Conservation (phyloP, 2,888 invertebrate species). For the Apoderus coryli region DNA sequence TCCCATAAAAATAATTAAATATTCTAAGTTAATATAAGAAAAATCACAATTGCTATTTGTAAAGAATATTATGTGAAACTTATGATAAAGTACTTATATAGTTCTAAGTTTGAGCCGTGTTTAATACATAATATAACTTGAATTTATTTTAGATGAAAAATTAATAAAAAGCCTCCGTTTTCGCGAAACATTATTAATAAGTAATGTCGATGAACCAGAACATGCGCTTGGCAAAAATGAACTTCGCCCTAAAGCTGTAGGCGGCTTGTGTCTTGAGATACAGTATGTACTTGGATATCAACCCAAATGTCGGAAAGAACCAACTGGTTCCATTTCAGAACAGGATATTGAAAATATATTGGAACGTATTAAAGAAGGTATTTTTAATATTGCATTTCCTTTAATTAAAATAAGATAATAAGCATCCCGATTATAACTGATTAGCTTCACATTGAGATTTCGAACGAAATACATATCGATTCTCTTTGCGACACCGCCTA, state of each 20-base stretch:
- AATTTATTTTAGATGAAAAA: conserved; percentile 32
- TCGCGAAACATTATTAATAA: conserved; percentile 39
- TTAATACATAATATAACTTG: conserved; percentile 9
- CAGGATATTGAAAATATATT: conserved; percentile 15
- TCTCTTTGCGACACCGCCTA: too few relatives aligned
- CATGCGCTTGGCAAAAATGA: conserved; percentile 19
- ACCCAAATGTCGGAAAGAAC: conserved; percentile 13
- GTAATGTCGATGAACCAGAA: conserved; percentile 32
- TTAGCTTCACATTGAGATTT: too few relatives aligned
- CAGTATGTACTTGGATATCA: conserved; percentile 29
- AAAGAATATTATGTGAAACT: too few relatives aligned
- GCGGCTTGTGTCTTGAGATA: conserved; percentile 34
- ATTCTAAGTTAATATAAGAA: too few relatives aligned
- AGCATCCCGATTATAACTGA: too few relatives aligned
- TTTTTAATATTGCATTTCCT: too few relatives aligned
- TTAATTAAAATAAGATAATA: too few relatives aligned
- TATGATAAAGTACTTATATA: too few relatives aligned
- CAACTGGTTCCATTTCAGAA: conserved; percentile 12
- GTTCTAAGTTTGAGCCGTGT: too few relatives aligned
- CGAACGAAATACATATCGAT: too few relatives aligned
- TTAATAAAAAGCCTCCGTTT: conserved; percentile 38
- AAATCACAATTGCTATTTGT: too few relatives aligned
- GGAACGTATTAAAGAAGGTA: conserved; percentile 17
- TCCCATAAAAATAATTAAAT: too few relatives aligned
- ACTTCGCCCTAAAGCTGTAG: conserved; percentile 23